Percentiles rank a stretch among this genome's conserved stretches.
Evolutionary conservation across 2,888 invertebrate species (phyloP).

Genomic region (Acronicta aceris): DNA sequence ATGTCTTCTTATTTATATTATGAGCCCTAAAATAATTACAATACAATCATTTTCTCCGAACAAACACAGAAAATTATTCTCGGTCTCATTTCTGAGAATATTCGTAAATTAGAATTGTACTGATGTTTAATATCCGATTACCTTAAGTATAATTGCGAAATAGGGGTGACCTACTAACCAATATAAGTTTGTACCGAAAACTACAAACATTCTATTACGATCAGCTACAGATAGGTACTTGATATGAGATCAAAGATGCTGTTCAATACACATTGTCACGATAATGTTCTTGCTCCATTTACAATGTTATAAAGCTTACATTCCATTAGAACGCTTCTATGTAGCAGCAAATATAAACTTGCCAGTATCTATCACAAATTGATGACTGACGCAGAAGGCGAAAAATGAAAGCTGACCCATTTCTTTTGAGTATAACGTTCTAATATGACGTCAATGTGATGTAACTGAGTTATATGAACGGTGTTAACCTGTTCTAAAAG

Average conservation of each 20-base stretch:
- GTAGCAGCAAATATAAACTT: constrained; percentile 50
- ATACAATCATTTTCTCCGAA: constrained; percentile 17
- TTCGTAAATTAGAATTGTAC: constrained; percentile 56
- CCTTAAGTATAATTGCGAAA: constrained; percentile 69
- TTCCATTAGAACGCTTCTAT: constrained; percentile 42
- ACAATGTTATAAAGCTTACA: constrained; percentile 44
- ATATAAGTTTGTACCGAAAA: constrained; percentile 36
- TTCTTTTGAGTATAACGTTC: constrained; percentile 73
- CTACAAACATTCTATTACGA: constrained; percentile 28
- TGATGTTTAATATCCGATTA: constrained; percentile 65
- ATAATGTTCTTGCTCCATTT: constrained; percentile 4
- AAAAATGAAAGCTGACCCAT: constrained; percentile 82
- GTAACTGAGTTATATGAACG: constrained; percentile 61
- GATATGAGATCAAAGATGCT: constrained; percentile 33
- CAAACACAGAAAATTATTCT: constrained; percentile 11
- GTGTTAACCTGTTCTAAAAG: constrained; percentile 60
- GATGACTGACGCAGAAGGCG: constrained; percentile 75
- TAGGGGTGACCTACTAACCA: constrained; percentile 74
- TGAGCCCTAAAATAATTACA: constrained; percentile 34
- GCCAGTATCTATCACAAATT: constrained; percentile 58
- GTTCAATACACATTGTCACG: constrained; percentile 9
- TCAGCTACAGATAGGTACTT: constrained; percentile 25
- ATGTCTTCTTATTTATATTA: constrained; percentile 28
- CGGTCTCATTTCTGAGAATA: constrained; percentile 60
- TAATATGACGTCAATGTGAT: constrained; percentile 80